These are phyloP conservation scores for Limenitis camilla DNA, from an alignment of 2,888 invertebrate genomes.

Conservation along the genomic window DNA sequence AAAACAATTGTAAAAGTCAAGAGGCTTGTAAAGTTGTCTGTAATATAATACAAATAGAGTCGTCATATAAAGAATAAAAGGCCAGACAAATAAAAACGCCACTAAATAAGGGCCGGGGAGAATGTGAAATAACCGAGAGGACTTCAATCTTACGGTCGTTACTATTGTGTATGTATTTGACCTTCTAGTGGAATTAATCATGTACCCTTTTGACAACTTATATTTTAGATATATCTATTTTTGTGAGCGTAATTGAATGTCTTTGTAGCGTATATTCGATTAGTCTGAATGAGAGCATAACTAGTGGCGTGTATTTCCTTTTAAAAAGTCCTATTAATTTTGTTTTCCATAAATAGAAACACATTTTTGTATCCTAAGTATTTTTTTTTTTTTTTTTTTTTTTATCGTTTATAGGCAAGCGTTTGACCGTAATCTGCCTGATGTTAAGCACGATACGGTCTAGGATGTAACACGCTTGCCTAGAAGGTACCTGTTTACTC, in stretches of 20 bases:
- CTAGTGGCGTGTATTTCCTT: too few species aligned
- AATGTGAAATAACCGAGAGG: constrained; percentile 13
- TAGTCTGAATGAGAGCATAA: neutral
- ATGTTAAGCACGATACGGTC: too few species aligned
- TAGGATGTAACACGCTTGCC: too few species aligned
- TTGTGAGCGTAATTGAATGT: neutral
- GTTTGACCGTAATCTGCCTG: too few species aligned
- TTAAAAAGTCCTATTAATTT: too few species aligned
- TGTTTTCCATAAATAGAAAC: too few species aligned
- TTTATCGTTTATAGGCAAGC: too few species aligned
- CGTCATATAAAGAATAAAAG: constrained; percentile 4
- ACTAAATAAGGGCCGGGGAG: constrained; percentile 10
- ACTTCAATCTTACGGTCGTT: constrained; percentile 15
- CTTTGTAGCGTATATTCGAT: neutral
- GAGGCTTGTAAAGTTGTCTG: neutral
- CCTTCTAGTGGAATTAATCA: constrained; percentile 13
- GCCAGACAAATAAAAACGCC: constrained; percentile 8
- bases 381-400: too few species aligned
- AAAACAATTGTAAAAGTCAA: neutral
- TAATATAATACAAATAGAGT: constrained; percentile 6
- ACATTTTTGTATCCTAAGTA: too few species aligned
- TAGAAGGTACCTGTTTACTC: too few species aligned
- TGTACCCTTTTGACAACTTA: constrained; percentile 10
- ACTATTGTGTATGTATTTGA: constrained; percentile 12
- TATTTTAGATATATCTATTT: constrained; percentile 1